Percentiles rank a stretch among this genome's conserved stretches.
These are phyloP conservation scores for Seira ritae DNA, from an alignment of 2,888 invertebrate genomes.

Conservation along the genomic window DNA sequence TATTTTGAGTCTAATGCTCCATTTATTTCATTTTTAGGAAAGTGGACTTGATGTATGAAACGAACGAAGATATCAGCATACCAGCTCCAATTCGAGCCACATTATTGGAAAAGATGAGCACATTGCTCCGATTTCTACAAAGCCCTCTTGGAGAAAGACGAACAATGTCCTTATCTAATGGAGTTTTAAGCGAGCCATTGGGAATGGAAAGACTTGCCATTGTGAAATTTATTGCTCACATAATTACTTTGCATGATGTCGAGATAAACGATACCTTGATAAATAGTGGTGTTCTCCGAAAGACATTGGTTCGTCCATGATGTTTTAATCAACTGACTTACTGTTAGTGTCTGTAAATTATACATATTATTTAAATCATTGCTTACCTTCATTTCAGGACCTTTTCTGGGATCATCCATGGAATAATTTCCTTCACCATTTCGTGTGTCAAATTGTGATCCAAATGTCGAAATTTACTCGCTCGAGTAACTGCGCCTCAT, in stretches of 20 bases:
- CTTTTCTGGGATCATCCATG: constrained; percentile 92
- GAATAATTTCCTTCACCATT: constrained; percentile 94
- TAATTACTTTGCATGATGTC: constrained; percentile 84
- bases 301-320: constrained; percentile 54
- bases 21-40: constrained; percentile 23
- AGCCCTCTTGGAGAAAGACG: constrained; percentile 46
- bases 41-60: constrained; percentile 48
- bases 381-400: constrained; percentile 81
- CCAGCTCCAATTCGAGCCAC: constrained; percentile 32
- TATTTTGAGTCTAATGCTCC: neutral
- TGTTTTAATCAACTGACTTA: too few species aligned
- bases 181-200: constrained; percentile 84
- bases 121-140: constrained; percentile 53
- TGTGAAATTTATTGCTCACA: constrained; percentile 85
- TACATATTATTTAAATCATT: neutral
- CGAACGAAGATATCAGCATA: constrained; percentile 53
- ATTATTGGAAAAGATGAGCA: constrained; percentile 42
- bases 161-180: constrained; percentile 78
- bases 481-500: constrained; percentile 55
- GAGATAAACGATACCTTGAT: constrained; percentile 79
- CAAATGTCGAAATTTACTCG: constrained; percentile 57
- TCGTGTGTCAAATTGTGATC: constrained; percentile 68
- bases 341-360: too few species aligned
- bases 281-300: constrained; percentile 52
- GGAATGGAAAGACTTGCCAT: constrained; percentile 89